Base-by-base conservation (phyloP, 1,140 invertebrate species). In the Battus philenor region DNA sequence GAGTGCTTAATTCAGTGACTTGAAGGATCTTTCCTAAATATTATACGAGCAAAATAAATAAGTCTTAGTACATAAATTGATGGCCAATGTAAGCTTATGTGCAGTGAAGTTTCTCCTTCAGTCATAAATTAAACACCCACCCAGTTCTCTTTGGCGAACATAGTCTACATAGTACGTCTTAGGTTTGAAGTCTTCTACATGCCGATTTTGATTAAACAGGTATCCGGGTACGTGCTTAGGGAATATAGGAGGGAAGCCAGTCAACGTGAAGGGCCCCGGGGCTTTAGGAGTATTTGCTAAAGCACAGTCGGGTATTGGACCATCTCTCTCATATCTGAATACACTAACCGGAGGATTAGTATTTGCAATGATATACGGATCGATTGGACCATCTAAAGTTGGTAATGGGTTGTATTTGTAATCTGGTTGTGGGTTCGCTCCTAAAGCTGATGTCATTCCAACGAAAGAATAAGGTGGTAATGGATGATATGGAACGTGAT, bases 141-240 rank as follows among this genome's bases (percentile, higher is more conserved):
- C 80, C 70, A 80, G 63, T 63, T 81, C 76, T 77, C 78, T 70
- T 69, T 68, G 70, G 68, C 77, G 76, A 52, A 77, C 67, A 76
- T 84, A 84, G 61, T 82, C 80, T 85, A 85, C 62, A 74, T 66
- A 85, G 62, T 82, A 85, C 74, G 78, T 80, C 75, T 82, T 82
- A 69, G 72, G 70, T 54, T 55, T 63, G 76, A 77, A 68, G 64
- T 84, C 80, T 49, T 78, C 77, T 50, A 70, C 71, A 70, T 80
- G 74, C 74, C 74, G 78, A 50, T 73, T 61, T 38, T 62, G 49
- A 62, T 72, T 52, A 65, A 78, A 85, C 24, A 85, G 68, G 71
- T 78, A 81, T 44, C 78, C 77, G 20, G 81, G 79, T 39, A 85
- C 75, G 51, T 82, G 61, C 61, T 79, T 85, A 48, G 71, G 77